Evolutionary conservation across 1,140 invertebrate genomes (phyloP).

Genomic region (Pogonus chalceus): DNA sequence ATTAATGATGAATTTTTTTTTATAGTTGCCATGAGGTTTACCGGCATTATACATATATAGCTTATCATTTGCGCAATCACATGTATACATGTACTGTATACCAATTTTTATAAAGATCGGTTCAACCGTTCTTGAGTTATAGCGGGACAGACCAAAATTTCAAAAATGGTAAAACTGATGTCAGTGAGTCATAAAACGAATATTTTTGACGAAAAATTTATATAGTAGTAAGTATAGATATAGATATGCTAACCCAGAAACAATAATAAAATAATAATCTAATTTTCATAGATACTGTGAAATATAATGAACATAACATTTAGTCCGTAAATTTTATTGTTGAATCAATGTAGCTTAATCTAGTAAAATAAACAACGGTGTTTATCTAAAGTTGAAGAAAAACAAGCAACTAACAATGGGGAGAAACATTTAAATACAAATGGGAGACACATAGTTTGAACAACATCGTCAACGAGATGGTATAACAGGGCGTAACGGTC

Average conservation of each 20-base stretch:
- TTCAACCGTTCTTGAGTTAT: too few species aligned
- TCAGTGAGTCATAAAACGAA: too few species aligned
- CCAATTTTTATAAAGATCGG: too few species aligned
- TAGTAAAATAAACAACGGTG: background rate
- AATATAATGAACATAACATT: background rate
- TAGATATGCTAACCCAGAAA: background rate
- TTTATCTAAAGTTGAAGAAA: conserved; percentile 1
- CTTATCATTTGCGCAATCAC: too few species aligned
- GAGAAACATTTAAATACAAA: conserved; percentile 7
- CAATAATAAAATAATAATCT: background rate
- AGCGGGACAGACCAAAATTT: too few species aligned
- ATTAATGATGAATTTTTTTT: too few species aligned
- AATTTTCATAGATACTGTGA: background rate
- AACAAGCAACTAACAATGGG: background rate
- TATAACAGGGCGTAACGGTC: conserved; percentile 3
- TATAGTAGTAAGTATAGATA: background rate
- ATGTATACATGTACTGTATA: too few species aligned
- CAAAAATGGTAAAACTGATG: too few species aligned
- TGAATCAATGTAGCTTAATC: background rate
- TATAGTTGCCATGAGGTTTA: too few species aligned
- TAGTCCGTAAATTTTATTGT: background rate
- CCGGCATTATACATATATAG: too few species aligned
- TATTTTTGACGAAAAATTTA: background rate
- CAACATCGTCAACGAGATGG: background rate
- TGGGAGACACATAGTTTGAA: background rate